phyloP scores from a whole-genome alignment of 2,113 vertebrate species.

The Nipponia nippon region DNA sequence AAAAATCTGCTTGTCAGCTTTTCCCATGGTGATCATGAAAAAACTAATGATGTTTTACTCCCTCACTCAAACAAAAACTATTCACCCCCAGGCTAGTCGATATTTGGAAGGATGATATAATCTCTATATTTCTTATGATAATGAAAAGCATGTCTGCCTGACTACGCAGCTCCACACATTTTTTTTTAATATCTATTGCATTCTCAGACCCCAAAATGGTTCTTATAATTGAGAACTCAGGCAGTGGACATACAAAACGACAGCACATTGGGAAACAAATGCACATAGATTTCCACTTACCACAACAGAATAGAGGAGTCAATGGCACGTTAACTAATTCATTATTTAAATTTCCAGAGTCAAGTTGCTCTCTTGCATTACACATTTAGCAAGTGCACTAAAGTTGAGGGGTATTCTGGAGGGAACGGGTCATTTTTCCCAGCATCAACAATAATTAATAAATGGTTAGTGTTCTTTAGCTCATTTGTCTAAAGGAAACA shows the following conservation, averaged over 20 bases:
- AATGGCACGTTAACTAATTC: conserved; percentile 47
- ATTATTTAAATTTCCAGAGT: conserved; percentile 61
- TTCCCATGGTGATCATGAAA: conserved; percentile 62
- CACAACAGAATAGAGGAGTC: conserved; percentile 19
- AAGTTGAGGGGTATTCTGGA: conserved; percentile 12
- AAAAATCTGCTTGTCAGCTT: conserved; percentile 59
- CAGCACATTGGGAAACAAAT: conserved; percentile 29
- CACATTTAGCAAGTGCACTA: conserved; percentile 27
- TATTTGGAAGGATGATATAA: conserved; percentile 53
- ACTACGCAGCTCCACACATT: not conserved
- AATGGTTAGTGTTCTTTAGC: conserved; percentile 36
- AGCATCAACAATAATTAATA: conserved; percentile 64
- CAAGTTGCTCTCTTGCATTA: conserved; percentile 42
- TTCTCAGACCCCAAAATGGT: not conserved
- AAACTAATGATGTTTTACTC: conserved; percentile 64
- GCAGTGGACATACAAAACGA: not conserved
- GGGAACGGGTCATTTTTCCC: not conserved
- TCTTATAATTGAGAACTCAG: conserved; percentile 33
- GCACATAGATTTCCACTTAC: conserved; percentile 40
- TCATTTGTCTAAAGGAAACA: conserved; percentile 58
- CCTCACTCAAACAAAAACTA: conserved; percentile 53
- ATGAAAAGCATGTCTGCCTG: conserved; percentile 61
- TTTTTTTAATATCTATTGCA: not conserved
- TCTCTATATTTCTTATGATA: conserved; percentile 66
- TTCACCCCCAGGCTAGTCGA: conserved; percentile 15